Base-by-base conservation (phyloP, 2,797 vertebrate species). In the Tokudaia tokunoshimensis region DNA sequence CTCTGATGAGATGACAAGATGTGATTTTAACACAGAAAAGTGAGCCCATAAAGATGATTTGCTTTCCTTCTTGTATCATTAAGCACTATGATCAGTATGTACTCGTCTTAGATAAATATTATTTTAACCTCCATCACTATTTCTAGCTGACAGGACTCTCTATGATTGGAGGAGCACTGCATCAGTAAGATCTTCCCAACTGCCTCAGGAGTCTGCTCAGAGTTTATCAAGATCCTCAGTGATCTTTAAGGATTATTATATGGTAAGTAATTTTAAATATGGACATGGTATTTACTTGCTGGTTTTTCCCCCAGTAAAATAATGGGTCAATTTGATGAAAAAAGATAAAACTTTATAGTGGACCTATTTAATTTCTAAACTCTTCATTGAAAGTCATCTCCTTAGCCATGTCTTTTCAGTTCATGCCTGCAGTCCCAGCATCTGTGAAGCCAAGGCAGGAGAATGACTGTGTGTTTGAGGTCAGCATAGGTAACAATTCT, bases 151-250 rank as follows among this genome's bases (percentile, higher is more conserved):
- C 34, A 97, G 70, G 84, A 0, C 9, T 63, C 67, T 98, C 44
- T 79, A 63, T 8, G 96, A 98, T 4, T 98, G 97, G 97, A 98
- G 94, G 97, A 96, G 96, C 4, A 0, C 86, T 61, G 24, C 97
- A 80, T 55, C 84, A 26, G 55, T 72, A 82, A 97, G 15, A 59
- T n/a, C 65, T 92, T 61, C 44, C 41, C 50, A 0, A 50, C 84
- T 34, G 8, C 0, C 74, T 67, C 13, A 0, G 2, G 44, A 63
- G 24, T 44, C 34, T 1, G 1, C 4, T 72, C 63, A 14, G 29
- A 83, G 8, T 78, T 37, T 92, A 31, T 65, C 84, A 65, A 44
- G 0, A 61, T 8, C 91, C 67, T 89, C 95, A 24, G 74, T 14
- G 55, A 7, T n/a, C 1, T 96, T 96, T 75, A 55, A 0, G 26